phyloP scores from a whole-genome alignment of 2,888 invertebrate genomes.

The Leistus spinibarbis region DNA sequence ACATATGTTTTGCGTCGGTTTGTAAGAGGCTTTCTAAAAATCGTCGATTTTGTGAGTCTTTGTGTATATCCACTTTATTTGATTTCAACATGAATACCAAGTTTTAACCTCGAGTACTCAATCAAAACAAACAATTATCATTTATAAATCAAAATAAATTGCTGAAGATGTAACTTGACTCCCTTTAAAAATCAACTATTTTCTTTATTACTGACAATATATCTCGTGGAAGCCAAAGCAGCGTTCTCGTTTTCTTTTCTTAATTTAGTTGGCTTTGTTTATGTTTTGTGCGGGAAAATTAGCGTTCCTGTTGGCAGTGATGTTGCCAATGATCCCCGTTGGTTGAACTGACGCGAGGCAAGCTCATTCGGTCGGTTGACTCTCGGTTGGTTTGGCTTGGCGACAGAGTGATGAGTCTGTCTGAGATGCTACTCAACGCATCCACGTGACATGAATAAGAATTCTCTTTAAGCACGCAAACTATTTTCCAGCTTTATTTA shows the following conservation, averaged over 20 bases:
- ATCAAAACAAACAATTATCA: no score
- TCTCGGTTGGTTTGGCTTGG: constrained; percentile 6
- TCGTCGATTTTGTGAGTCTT: no score
- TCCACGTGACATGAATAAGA: constrained; percentile 47
- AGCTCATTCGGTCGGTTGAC: background rate
- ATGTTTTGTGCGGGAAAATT: background rate
- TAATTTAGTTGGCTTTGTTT: background rate
- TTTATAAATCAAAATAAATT: no score
- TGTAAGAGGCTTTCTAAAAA: no score
- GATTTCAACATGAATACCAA: no score
- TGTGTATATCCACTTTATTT: no score
- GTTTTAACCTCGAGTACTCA: no score
- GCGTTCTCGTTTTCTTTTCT: background rate
- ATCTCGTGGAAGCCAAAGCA: background rate
- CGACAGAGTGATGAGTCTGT: constrained; percentile 25
- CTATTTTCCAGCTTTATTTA: constrained; percentile 45
- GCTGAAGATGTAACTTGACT: no score
- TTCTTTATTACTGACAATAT: no score
- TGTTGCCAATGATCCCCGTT: background rate
- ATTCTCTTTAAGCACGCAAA: constrained; percentile 46
- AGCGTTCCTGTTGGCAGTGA: background rate
- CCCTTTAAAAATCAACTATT: no score
- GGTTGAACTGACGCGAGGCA: background rate
- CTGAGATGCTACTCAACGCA: constrained; percentile 4
- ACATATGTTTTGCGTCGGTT: no score